These are phyloP conservation scores for Meloidogyne exigua DNA, from an alignment of 1,140 invertebrate species.

Conservation along the genomic window DNA sequence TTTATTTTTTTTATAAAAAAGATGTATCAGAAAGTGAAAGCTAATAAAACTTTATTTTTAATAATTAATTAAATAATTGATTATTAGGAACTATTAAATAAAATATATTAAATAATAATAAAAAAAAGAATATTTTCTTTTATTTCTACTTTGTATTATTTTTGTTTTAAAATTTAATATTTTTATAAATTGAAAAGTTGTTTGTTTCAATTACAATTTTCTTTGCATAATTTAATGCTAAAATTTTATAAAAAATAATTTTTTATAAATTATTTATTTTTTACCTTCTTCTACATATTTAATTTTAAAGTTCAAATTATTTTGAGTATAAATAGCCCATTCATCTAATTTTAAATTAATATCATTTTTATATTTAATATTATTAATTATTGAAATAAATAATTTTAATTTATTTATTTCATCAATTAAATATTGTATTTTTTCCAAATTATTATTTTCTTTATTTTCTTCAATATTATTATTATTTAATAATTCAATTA, in stretches of 20 bases:
- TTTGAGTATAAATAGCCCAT: neutral
- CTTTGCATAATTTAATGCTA: neutral
- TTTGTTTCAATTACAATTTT: neutral
- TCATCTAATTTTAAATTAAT: neutral
- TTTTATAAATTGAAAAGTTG: neutral
- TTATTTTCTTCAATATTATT: neutral
- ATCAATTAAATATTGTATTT: neutral
- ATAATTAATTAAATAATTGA: neutral
- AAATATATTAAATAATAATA: too few species aligned
- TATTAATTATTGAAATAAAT: neutral
- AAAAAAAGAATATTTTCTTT: too few species aligned
- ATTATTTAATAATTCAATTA: neutral
- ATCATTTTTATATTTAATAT: neutral
- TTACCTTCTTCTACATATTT: neutral
- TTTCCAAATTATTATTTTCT: neutral
- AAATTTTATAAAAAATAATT: neutral
- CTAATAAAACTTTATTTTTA: neutral
- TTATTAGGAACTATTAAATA: too few species aligned
- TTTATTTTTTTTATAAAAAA: neutral
- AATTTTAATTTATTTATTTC: neutral
- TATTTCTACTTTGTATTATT: too few species aligned
- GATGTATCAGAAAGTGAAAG: too few species aligned
- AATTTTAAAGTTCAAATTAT: neutral
- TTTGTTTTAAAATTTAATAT: neutral
- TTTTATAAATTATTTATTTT: neutral